These are phyloP conservation scores for Sebastes goodei DNA, from an alignment of 2,797 vertebrate genomes.

Conservation along the genomic window DNA sequence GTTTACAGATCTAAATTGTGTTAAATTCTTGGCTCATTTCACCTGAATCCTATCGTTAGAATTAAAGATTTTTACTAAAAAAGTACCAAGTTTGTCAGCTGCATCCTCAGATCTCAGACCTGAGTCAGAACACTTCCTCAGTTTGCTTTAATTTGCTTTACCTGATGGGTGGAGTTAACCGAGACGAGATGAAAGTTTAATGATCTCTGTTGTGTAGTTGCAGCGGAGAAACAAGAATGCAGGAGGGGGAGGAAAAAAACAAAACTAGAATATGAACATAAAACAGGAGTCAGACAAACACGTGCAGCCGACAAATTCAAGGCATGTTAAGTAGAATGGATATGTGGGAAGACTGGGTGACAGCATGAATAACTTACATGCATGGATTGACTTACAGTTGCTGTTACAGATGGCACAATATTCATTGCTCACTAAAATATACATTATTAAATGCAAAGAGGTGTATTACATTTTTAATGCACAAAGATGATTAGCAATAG, in stretches of 20 bases:
- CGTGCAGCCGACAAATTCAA: slow-evolving; percentile 40
- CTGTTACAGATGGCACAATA: slow-evolving; percentile 60
- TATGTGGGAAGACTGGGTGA: slow-evolving; percentile 66
- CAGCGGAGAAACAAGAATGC: slow-evolving; percentile 8
- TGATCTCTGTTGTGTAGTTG: slow-evolving; percentile 22
- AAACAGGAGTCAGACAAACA: slow-evolving; percentile 44
- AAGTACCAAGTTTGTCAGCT: not conserved
- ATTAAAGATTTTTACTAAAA: not conserved
- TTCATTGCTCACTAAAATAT: slow-evolving; percentile 45
- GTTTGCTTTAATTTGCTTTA: not conserved
- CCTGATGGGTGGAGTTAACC: slow-evolving; percentile 32
- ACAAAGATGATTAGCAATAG: not conserved
- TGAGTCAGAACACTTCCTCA: not conserved
- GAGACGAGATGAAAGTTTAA: slow-evolving; percentile 41
- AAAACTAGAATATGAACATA: not conserved
- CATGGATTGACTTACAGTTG: slow-evolving; percentile 68
- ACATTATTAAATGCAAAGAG: slow-evolving; percentile 36
- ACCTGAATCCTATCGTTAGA: not conserved
- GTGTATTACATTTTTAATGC: slow-evolving; percentile 20
- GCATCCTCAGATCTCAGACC: not conserved
- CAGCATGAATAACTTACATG: slow-evolving; percentile 75
- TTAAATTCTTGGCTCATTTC: not conserved
- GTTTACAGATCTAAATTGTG: not conserved
- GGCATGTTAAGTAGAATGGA: slow-evolving; percentile 56
- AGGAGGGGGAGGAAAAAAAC: not conserved